Base-by-base conservation (phyloP, 2,797 vertebrate genomes). In the Anguilla marmorata region DNA sequence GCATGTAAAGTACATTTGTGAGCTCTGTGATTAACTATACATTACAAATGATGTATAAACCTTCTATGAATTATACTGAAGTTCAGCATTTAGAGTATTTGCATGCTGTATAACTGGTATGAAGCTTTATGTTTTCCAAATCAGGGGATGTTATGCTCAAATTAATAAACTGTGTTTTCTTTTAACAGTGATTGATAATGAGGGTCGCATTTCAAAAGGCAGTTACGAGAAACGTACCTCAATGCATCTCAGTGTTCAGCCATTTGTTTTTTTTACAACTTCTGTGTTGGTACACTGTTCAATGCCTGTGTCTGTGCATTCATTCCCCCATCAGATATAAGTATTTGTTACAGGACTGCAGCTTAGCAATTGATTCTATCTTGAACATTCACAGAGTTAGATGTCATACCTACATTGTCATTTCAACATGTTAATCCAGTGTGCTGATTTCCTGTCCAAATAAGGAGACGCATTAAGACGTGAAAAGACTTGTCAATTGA, bases 151-250 rank as follows among this genome's bases (percentile, higher is more conserved):
- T 48, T 63, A 27, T 69, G 82, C 63, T n/a, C 16, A 33, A 63
- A 60, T 16, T 30, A 87, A 69, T 85, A 85, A 88, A 85, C 50
- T 54, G 33, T 83, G 69, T 45, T 85, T 85, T 88, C 82, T 88
- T 12, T 76, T 24, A 27, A 24, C 30, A 69, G 69, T 69, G 56
- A 45, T 11, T 86, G 33, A 69, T 84, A 41, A 58, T 72, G 19
- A 41, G 45, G 12, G 63, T 72, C 0, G 84, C 9, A 24, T 69
- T 74, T 50, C 63, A 41, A 74, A 27, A 30, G 4, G 72, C 79
- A 24, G 45, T 50, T 48, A 79, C 37, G 4, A n/a, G 19, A 50
- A 27, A 48, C 8, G 8, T 11, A 5, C 24, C 79, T 50, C 79
- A 82, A 12, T 16, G 76, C 76, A 80, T 41, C 14, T 37, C 14